Conservation (phyloP, 1,140 invertebrate genomes). For the Adoxophyes honmai region DNA sequence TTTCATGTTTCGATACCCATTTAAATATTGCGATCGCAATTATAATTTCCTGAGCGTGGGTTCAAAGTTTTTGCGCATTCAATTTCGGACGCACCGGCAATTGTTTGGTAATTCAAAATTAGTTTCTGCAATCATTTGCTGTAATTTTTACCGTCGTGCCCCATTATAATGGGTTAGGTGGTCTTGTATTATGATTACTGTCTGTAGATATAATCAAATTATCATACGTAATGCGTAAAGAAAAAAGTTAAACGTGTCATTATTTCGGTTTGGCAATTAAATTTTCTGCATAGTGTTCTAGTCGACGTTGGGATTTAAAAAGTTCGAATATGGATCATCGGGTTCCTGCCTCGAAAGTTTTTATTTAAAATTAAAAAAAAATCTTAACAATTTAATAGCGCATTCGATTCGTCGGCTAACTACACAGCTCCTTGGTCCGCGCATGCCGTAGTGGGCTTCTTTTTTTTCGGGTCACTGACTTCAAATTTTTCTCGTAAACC, state of each 20-base stretch:
- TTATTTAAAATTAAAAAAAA: too few species aligned
- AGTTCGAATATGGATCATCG: not conserved
- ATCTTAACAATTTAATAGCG: not conserved
- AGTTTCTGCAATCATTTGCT: slow-evolving; percentile 47
- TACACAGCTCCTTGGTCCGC: not conserved
- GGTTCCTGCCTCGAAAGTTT: not conserved
- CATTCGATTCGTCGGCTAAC: slow-evolving; percentile 6
- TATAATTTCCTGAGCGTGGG: slow-evolving; percentile 7
- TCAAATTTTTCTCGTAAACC: slow-evolving; percentile 8
- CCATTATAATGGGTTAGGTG: slow-evolving; percentile 18
- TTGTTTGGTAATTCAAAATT: slow-evolving; percentile 55
- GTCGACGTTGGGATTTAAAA: not conserved
- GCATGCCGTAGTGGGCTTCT: slow-evolving; percentile 4
- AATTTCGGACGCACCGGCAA: slow-evolving; percentile 20
- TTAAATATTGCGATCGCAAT: slow-evolving; percentile 1
- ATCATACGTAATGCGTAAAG: slow-evolving; percentile 50
- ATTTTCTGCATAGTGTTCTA: not conserved
- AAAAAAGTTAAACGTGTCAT: slow-evolving; percentile 23
- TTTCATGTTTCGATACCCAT: not conserved
- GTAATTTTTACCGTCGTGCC: slow-evolving; percentile 25
- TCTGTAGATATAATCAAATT: slow-evolving; percentile 49
- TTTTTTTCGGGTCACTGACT: slow-evolving; percentile 14
- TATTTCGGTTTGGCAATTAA: not conserved
- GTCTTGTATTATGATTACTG: slow-evolving; percentile 35
- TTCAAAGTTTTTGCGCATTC: slow-evolving; percentile 18